Conservation (phyloP, 2,797 vertebrate species). For the Silurus aristotelis region DNA sequence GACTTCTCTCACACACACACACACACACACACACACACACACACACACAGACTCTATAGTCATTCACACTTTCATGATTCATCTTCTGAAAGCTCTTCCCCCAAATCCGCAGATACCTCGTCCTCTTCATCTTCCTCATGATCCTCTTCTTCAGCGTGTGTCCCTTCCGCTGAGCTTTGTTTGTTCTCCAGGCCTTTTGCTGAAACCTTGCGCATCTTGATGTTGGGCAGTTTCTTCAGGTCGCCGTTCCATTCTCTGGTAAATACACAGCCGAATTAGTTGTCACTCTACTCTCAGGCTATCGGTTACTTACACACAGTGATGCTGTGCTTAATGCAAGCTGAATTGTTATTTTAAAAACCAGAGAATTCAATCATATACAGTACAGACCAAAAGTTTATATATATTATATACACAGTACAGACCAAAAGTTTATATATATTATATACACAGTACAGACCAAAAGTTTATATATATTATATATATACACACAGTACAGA, state of each 20-base stretch:
- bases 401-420: too few species aligned
- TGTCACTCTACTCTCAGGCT: not conserved
- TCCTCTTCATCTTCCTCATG: constrained; percentile 47
- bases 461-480: too few species aligned
- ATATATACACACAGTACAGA: too few species aligned
- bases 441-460: too few species aligned
- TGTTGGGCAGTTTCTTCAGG: constrained; percentile 91
- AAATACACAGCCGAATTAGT: not conserved
- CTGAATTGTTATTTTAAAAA: not conserved
- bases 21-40: too few species aligned
- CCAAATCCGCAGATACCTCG: constrained; percentile 57
- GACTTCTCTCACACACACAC: not conserved
- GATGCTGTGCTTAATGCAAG: too few species aligned
- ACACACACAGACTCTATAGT: not conserved
- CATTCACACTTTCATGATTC: not conserved
- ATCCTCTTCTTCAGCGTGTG: constrained; percentile 57
- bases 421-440: too few species aligned
- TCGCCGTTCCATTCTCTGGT: constrained; percentile 91
- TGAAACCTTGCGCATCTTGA: constrained; percentile 89
- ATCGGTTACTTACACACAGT: too few species aligned
- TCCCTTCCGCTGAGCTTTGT: constrained; percentile 24
- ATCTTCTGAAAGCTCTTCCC: constrained; percentile 42
- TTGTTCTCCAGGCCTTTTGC: constrained; percentile 63
- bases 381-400: too few species aligned
- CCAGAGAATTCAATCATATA: not conserved